Base-by-base conservation (phyloP, 2,888 invertebrate species). In the Drosophila trichaetosa region DNA sequence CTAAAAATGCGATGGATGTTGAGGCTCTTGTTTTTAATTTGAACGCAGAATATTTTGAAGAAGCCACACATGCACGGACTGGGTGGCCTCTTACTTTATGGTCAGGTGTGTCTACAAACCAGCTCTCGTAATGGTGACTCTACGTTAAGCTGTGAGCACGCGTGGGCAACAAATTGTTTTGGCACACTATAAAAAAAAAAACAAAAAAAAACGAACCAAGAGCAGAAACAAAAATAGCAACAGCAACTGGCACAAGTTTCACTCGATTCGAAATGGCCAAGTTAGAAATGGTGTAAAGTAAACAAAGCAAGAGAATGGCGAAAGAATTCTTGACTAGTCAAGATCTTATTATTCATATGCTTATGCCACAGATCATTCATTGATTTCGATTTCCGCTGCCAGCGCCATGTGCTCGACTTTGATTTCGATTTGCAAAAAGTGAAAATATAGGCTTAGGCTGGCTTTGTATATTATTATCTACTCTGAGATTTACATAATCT, bases 401-500 rank as follows among this genome's bases (percentile, higher is more conserved):
- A 76, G 69, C 81, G 69, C 75, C 69, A 51, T 31, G 66, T 38
- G 73, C 74, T 59, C 80, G 68, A 69, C 76, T 83, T 76, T 81
- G 83, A 48, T 51, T 36, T 69, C 66, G 51, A 75, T 79, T 78
- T 76, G 76, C 85, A 87, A 78, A 85, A 88, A 89, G 85, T 90
- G 86, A 86, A 86, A 86, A 86, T 73, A 66, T 73, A 82, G 73
- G 73, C 84, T 61, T 33, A 13, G 46, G 31, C 53, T 57, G 46
- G 34, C 53, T 57, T n/a, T 31, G 54, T 57, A 5, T 56, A 69
- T 60, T 40, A 69, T 58, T 61, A 63, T 67, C 67, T 51, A 36
- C 51, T 60, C 48, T 66, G 53, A 65, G 75, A 83, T 85, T 85
- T 85, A 89, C 85, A 85, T 85, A 85, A 85, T 89, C 85, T 78